Evolutionary conservation across 2,888 invertebrate genomes (phyloP).

Genomic region (Hydriomena furcata): DNA sequence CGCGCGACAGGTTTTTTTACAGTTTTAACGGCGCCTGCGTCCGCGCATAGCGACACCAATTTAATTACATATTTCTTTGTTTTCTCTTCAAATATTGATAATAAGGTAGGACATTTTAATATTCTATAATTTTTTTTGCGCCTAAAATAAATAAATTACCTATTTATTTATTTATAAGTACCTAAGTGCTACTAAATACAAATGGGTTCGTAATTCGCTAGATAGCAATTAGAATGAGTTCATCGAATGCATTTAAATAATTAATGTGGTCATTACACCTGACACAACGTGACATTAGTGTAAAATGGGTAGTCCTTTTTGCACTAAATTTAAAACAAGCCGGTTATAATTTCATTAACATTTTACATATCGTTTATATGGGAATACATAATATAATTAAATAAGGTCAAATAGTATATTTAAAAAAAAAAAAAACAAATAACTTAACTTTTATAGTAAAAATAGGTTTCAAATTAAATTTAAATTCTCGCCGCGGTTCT

Average conservation of each 20-base stretch:
- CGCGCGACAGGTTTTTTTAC: constrained; percentile 76
- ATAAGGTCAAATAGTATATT: background rate
- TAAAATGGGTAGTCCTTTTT: constrained; percentile 6
- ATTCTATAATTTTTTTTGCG: too few relatives aligned
- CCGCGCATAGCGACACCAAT: constrained; percentile 49
- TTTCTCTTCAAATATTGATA: constrained; percentile 30
- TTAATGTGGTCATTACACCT: constrained; percentile 40
- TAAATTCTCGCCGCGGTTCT: too few relatives aligned
- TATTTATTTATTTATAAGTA: too few relatives aligned
- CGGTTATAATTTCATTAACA: background rate
- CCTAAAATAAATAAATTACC: too few relatives aligned
- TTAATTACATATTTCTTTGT: constrained; percentile 55
- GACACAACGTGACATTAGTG: too few relatives aligned
- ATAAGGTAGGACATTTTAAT: background rate
- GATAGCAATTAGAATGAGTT: constrained; percentile 31
- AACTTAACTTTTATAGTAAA: too few relatives aligned
- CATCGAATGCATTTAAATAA: constrained; percentile 35
- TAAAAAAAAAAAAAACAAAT: too few relatives aligned
- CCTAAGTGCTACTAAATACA: too few relatives aligned
- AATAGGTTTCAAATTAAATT: too few relatives aligned
- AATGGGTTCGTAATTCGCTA: constrained; percentile 26
- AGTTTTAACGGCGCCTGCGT: constrained; percentile 75
- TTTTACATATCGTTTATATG: too few relatives aligned
- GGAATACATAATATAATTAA: background rate
- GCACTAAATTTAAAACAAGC: constrained; percentile 6